Conservation (phyloP, 2,797 vertebrate species). For the Scleropages formosus region DNA sequence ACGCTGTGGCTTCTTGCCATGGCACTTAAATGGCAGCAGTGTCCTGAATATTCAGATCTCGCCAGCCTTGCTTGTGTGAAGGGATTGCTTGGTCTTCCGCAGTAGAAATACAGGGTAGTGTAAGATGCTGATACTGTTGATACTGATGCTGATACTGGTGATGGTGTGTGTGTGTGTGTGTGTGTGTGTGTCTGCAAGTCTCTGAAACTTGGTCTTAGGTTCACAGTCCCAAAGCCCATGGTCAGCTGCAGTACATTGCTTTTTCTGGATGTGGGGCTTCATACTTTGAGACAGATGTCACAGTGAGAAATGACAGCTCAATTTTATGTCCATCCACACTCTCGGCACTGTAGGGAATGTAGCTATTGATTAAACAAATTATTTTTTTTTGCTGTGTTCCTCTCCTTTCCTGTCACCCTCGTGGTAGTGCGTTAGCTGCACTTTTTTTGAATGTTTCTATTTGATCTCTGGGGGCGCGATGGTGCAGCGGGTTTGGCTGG, state of each 20-base stretch:
- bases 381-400: not conserved
- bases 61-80: too few species aligned
- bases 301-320: slow-evolving; percentile 30
- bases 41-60: too few species aligned
- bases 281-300: slow-evolving; percentile 24
- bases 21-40: too few species aligned
- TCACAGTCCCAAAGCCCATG: not conserved
- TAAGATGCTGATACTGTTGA: too few species aligned
- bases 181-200: too few species aligned
- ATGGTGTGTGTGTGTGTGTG: too few species aligned
- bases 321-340: slow-evolving; percentile 30
- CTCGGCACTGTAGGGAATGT: slow-evolving; percentile 21
- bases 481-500: too few species aligned
- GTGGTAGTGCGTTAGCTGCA: not conserved
- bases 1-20: not conserved
- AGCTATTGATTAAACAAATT: slow-evolving; percentile 27
- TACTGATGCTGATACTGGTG: too few species aligned
- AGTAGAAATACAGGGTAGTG: too few species aligned
- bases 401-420: not conserved
- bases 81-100: too few species aligned
- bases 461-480: too few species aligned
- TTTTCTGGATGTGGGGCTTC: not conserved
- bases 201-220: too few species aligned
- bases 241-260: not conserved
- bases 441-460: not conserved